Conservation (phyloP, 2,888 invertebrate genomes). For the Tipula lateralis region DNA sequence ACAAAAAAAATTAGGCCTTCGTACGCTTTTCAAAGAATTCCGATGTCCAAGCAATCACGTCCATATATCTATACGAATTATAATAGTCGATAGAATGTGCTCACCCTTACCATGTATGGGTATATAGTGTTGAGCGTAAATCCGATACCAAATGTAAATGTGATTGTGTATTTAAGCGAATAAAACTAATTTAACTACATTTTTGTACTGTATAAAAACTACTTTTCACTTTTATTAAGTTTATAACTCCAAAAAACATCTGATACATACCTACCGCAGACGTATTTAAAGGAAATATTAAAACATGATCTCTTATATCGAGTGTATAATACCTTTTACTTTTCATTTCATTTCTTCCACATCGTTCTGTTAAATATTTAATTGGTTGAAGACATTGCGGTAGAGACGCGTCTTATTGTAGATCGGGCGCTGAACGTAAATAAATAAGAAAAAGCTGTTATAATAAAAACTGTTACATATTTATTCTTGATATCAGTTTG, state of each 20-base stretch:
- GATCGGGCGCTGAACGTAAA: neutral
- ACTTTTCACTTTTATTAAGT: neutral
- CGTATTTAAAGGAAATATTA: neutral
- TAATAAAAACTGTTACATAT: neutral
- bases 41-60: slow-evolving; percentile 48
- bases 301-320: neutral
- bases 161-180: neutral
- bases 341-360: neutral
- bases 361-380: neutral
- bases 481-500: neutral
- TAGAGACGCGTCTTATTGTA: neutral
- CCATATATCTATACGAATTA: slow-evolving; percentile 50
- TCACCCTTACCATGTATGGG: neutral
- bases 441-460: neutral
- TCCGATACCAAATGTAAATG: neutral
- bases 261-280: neutral
- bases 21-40: slow-evolving; percentile 43
- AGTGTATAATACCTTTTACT: slow-evolving; percentile 24
- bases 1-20: slow-evolving; percentile 46
- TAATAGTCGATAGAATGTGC: slow-evolving; percentile 32
- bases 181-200: neutral
- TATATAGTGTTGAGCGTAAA: neutral
- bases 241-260: neutral
- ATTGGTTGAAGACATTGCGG: neutral
- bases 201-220: neutral